A percentile compares a stretch with the other conserved stretches of the same genome.
phyloP scores from a whole-genome alignment of 2,888 invertebrate genomes.

The Heliconius sara region DNA sequence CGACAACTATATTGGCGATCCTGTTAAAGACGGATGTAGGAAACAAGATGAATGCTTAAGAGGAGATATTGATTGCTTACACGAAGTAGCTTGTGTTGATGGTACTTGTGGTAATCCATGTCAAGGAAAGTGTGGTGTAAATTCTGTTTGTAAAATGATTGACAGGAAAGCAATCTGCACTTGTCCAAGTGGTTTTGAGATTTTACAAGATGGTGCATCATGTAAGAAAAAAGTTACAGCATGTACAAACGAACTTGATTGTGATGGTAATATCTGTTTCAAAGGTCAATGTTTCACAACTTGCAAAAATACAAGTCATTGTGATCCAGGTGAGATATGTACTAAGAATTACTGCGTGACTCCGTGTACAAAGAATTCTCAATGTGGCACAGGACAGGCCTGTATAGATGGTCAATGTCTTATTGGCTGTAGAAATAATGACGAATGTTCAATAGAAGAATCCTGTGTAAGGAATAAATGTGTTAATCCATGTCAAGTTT shows the following conservation, averaged over 20 bases:
- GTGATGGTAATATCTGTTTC: constrained; percentile 90
- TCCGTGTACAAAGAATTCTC: constrained; percentile 91
- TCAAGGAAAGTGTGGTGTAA: constrained; percentile 91
- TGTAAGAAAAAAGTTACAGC: constrained; percentile 88
- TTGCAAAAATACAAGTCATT: constrained; percentile 90
- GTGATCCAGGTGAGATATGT: constrained; percentile 91
- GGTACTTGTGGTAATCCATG: constrained; percentile 92
- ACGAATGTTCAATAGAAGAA: constrained; percentile 89
- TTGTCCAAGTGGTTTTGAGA: constrained; percentile 90
- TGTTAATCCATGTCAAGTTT: constrained; percentile 90
- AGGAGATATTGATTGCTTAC: constrained; percentile 90
- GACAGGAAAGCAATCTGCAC: constrained; percentile 90
- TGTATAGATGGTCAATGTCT: constrained; percentile 91
- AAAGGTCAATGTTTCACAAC: constrained; percentile 93
- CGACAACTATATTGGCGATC: constrained; percentile 89
- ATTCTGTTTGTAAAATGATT: constrained; percentile 91
- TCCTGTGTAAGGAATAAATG: constrained; percentile 94
- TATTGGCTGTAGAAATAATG: constrained; percentile 92
- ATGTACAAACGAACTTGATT: constrained; percentile 89
- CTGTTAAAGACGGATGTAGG: constrained; percentile 89
- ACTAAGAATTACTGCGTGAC: constrained; percentile 90
- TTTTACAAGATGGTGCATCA: constrained; percentile 83
- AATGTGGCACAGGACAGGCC: constrained; percentile 91
- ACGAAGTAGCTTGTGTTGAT: constrained; percentile 88
- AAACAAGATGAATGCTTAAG: constrained; percentile 90